Evolutionary conservation across 2,888 invertebrate genomes (phyloP).

Genomic region (Autographa pulchrina): DNA sequence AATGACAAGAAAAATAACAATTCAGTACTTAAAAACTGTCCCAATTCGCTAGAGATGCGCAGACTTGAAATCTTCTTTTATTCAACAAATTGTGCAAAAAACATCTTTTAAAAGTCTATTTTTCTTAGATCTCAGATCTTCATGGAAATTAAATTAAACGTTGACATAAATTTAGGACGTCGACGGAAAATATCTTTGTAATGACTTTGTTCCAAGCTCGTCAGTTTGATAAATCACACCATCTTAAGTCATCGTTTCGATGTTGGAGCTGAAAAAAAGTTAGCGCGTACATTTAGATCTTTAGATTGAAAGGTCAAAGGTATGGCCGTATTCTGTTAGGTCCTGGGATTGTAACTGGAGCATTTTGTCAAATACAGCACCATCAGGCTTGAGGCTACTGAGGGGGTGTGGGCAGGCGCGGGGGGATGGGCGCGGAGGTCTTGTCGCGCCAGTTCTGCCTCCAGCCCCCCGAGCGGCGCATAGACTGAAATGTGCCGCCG

Average conservation of each 20-base stretch:
- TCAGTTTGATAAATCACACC: slow-evolving; percentile 58
- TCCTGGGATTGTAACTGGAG: slow-evolving; percentile 60
- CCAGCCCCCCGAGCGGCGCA: slow-evolving; percentile 66
- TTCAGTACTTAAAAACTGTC: slow-evolving; percentile 2
- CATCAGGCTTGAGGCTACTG: slow-evolving; percentile 63
- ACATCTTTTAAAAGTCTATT: slow-evolving; percentile 32
- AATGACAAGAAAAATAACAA: neutral
- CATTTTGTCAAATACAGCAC: slow-evolving; percentile 70
- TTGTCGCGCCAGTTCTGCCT: slow-evolving; percentile 65
- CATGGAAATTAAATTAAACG: slow-evolving; percentile 56
- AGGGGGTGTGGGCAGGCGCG: slow-evolving; percentile 45
- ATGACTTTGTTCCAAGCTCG: slow-evolving; percentile 53
- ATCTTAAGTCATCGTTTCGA: slow-evolving; percentile 69
- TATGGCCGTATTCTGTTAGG: slow-evolving; percentile 56
- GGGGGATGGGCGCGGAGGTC: slow-evolving; percentile 52
- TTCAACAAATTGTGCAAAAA: slow-evolving; percentile 29
- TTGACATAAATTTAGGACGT: slow-evolving; percentile 49
- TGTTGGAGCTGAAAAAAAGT: slow-evolving; percentile 61
- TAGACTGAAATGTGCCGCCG: slow-evolving; percentile 74
- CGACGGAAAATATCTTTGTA: slow-evolving; percentile 51
- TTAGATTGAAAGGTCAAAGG: slow-evolving; percentile 63
- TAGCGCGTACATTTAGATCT: slow-evolving; percentile 51
- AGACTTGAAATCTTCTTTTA: slow-evolving; percentile 13
- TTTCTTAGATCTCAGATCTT: slow-evolving; percentile 35
- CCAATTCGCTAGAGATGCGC: neutral